These are phyloP conservation scores for Empis stercorea DNA, from an alignment of 2,888 invertebrate genomes.

Conservation along the genomic window DNA sequence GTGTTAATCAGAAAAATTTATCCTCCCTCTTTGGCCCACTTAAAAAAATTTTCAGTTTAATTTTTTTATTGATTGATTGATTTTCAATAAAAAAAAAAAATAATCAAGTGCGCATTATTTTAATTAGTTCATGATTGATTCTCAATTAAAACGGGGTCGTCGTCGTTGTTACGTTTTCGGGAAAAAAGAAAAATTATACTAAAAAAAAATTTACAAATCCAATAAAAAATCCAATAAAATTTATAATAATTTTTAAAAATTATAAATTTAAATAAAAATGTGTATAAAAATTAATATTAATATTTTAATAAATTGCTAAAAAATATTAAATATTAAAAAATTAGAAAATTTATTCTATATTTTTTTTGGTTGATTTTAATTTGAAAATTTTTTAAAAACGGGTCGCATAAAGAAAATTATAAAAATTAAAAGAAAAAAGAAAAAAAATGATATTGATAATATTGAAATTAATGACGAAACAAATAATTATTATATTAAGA, in stretches of 20 bases:
- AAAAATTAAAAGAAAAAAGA: conserved; percentile 22
- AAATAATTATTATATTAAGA: too few relatives aligned
- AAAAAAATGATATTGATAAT: conserved; percentile 17
- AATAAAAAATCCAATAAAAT: background rate
- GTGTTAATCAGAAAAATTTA: too few relatives aligned
- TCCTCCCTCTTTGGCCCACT: too few relatives aligned
- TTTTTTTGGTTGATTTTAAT: background rate
- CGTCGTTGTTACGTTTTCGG: conserved; percentile 8
- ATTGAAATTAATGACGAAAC: background rate
- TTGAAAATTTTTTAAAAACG: conserved; percentile 15
- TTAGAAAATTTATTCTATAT: background rate
- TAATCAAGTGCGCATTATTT: conserved; percentile 14
- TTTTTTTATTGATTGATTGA: background rate
- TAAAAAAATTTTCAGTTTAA: background rate
- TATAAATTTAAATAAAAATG: background rate
- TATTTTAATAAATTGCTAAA: background rate
- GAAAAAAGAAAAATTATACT: background rate
- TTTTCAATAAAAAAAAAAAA: too few relatives aligned
- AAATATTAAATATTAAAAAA: too few relatives aligned
- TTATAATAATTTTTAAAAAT: background rate
- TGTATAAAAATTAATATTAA: too few relatives aligned
- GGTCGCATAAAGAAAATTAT: conserved; percentile 24
- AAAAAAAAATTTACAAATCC: background rate
- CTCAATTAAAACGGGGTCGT: conserved; percentile 14
- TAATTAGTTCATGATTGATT: conserved; percentile 19